Conservation (phyloP, 1,140 invertebrate genomes). For the Saccostrea glomerata region DNA sequence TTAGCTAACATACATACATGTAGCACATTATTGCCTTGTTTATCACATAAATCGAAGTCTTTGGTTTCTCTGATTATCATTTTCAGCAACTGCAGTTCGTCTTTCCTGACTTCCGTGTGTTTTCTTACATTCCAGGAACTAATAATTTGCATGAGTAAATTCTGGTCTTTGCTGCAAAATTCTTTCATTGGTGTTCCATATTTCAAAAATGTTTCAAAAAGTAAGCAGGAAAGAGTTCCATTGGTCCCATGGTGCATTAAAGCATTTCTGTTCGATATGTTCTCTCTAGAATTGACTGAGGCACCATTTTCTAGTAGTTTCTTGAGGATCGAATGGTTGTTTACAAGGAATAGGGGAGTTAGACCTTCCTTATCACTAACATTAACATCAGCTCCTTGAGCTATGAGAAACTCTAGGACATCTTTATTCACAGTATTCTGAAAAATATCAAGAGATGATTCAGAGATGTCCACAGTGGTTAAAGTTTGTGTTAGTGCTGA, state of each 20-base stretch:
- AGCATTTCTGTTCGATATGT: neutral
- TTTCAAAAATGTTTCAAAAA: slow-evolving; percentile 5
- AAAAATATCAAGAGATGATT: slow-evolving; percentile 1
- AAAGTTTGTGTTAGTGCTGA: neutral
- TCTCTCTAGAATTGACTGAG: neutral
- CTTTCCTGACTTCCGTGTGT: slow-evolving; percentile 15
- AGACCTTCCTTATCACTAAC: neutral
- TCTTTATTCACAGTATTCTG: neutral
- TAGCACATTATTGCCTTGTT: neutral
- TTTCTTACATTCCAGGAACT: slow-evolving; percentile 20
- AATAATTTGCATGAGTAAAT: slow-evolving; percentile 15
- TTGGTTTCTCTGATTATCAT: neutral
- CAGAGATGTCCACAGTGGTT: neutral
- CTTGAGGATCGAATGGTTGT: neutral
- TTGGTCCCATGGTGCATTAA: slow-evolving; percentile 24
- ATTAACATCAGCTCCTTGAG: slow-evolving; percentile 1
- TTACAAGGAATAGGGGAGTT: neutral
- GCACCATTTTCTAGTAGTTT: slow-evolving; percentile 11
- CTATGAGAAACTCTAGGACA: neutral
- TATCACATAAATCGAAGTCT: neutral
- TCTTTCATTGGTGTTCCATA: neutral
- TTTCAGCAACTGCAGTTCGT: neutral
- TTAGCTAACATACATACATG: slow-evolving; percentile 26
- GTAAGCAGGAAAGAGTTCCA: neutral
- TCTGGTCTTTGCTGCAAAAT: neutral